A percentile compares a stretch with the other conserved stretches of the same genome.
Conservation (phyloP, 2,888 invertebrate species). For the Aphidoletes aphidimyza region DNA sequence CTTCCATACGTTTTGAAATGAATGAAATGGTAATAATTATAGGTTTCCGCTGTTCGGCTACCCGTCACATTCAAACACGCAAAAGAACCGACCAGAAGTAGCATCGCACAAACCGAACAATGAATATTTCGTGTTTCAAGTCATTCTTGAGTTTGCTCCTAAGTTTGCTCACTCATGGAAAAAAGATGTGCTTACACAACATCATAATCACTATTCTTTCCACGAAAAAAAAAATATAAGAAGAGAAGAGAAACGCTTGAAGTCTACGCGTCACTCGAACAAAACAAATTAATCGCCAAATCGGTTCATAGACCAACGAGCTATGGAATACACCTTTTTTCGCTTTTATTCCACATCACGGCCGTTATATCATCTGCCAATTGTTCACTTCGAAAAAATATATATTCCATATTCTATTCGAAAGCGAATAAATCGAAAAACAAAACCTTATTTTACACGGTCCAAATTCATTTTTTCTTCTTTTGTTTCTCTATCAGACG, state of each 20-base stretch:
- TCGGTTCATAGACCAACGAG: not conserved
- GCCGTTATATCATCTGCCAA: not conserved
- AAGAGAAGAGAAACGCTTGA: not conserved
- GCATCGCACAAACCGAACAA: too few species aligned
- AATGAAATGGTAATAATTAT: constrained; percentile 35
- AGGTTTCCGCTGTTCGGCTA: constrained; percentile 51
- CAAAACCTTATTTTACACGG: not conserved
- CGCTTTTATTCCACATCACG: constrained; percentile 14
- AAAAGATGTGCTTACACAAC: constrained; percentile 12
- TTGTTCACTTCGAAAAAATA: not conserved
- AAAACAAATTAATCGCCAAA: constrained; percentile 35
- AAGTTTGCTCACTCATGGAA: not conserved
- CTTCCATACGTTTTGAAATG: constrained; percentile 20
- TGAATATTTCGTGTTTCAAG: too few species aligned
- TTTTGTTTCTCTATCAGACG: too few species aligned
- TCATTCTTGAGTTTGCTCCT: too few species aligned
- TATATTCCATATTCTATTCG: not conserved
- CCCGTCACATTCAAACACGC: constrained; percentile 41
- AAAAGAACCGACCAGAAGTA: not conserved
- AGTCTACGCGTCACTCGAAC: constrained; percentile 11
- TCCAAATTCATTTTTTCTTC: not conserved
- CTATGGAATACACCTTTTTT: not conserved
- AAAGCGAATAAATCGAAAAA: not conserved
- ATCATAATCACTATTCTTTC: constrained; percentile 10
- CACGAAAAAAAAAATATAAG: not conserved